Evolutionary conservation across 2,888 invertebrate genomes (phyloP), one percentile per base, ranked within the genome.

Genomic region (Magallana nippona): DNA sequence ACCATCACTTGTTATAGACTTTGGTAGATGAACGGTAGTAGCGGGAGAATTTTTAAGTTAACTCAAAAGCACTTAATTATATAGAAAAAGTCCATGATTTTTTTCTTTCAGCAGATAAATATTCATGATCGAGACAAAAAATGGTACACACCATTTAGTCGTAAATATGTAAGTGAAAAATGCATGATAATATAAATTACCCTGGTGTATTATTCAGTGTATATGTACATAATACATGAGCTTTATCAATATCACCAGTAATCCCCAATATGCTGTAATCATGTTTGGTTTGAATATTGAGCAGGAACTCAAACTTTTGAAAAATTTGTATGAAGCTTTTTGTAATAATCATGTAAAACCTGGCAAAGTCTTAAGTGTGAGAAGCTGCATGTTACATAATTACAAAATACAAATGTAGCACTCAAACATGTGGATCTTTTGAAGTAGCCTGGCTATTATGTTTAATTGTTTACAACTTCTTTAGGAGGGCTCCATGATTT

Each of bases 131-230:
- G n/a, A 57, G 57, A 82, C 57, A 58, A 58, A 78, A 82, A 78
- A 82, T 82, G 82, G 82, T 82, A 82, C 44, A 82, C 60, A 58
- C 82, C 82, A 78, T 78, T 82, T 57, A 78, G 57, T 78, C 78
- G 78, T 57, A 60, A 60, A 78, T 82, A 78, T 82, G 82, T 82
- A 78, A 82, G 82, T 78, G 78, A 78, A 13, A 15, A n/a, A 55
- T 55, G 78, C 78, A 78, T 78, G 56, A 55, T 55, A 55, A 22
- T 44, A 44, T 19, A 55, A 55, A 44, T 44, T 44, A 44, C 44
- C 44, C 44, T 44, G 44, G 44, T 55, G 44, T 44, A 55, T 19
- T 78, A 78, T 13, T 17, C 55, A 55, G 44, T 78, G 32, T 19
- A 78, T 55, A 78, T 19, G 27, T 27, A 22, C 27, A 15, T 55